A percentile compares a stretch with the other conserved stretches of the same genome.
Evolutionary conservation across 1,140 invertebrate genomes (phyloP).

Genomic region (Papilio polytes): DNA sequence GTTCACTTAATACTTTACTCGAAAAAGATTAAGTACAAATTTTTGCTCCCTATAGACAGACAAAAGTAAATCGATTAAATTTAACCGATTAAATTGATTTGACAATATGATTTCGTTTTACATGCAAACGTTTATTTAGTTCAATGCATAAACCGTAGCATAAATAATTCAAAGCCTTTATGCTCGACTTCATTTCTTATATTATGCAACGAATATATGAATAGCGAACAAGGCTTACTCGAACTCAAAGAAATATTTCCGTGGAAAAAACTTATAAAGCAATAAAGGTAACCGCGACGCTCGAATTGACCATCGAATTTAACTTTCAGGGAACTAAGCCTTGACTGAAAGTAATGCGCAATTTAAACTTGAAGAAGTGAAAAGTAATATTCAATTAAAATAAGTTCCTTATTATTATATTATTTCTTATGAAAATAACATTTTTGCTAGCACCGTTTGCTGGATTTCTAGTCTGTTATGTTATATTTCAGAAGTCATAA

Average conservation of each 20-base stretch:
- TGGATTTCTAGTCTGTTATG: background rate
- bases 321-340: background rate
- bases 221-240: slow-evolving; percentile 36
- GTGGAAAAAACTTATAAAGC: slow-evolving; percentile 20
- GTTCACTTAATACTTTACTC: background rate
- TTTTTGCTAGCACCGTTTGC: background rate
- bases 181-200: slow-evolving; percentile 31
- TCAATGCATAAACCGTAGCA: slow-evolving; percentile 20
- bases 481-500: no score
- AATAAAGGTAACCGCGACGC: background rate
- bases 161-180: slow-evolving; percentile 30
- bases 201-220: slow-evolving; percentile 38
- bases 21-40: background rate
- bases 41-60: no score
- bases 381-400: slow-evolving; percentile 8
- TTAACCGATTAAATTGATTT: background rate
- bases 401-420: background rate
- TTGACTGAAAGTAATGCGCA: background rate
- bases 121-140: slow-evolving; percentile 22
- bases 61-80: no score
- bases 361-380: slow-evolving; percentile 31
- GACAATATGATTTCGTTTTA: background rate
- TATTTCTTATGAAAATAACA: background rate
- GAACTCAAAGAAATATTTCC: slow-evolving; percentile 38
- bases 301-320: slow-evolving; percentile 19